Conservation (phyloP, 2,113 vertebrate genomes). For the Edolisoma coerulescens region DNA sequence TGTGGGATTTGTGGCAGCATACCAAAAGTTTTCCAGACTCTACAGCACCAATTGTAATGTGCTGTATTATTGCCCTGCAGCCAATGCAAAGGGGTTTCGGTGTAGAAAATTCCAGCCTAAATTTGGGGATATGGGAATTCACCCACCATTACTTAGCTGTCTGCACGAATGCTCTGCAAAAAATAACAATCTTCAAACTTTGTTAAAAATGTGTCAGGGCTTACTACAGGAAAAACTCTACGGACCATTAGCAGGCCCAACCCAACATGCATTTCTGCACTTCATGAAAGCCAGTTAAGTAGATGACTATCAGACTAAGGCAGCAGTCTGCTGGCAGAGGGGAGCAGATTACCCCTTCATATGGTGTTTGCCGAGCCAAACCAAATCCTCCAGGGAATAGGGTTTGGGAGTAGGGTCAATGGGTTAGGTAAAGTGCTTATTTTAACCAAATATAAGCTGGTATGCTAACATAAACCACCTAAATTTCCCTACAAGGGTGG, state of each 20-base stretch:
- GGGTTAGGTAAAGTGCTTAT: slow-evolving; percentile 42
- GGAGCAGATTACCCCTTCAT: not conserved
- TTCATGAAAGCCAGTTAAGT: not conserved
- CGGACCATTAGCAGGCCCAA: slow-evolving; percentile 20
- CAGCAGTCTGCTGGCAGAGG: not conserved
- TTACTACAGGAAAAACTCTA: slow-evolving; percentile 23
- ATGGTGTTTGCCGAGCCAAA: not conserved
- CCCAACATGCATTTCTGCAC: not conserved
- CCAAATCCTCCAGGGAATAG: not conserved
- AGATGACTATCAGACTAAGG: slow-evolving; percentile 4
- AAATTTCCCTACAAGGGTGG: not conserved
- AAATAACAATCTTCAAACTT: slow-evolving; percentile 31
- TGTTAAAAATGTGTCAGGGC: not conserved
- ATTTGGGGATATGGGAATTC: slow-evolving; percentile 24
- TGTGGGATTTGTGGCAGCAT: slow-evolving; percentile 29
- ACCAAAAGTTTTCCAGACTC: not conserved
- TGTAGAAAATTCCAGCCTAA: slow-evolving; percentile 23
- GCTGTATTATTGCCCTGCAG: not conserved
- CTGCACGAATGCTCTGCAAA: not conserved
- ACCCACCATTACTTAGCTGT: slow-evolving; percentile 5
- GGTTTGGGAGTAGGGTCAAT: not conserved
- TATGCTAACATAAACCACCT: slow-evolving; percentile 2
- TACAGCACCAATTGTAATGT: not conserved
- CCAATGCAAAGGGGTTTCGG: not conserved
- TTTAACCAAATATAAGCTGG: slow-evolving; percentile 30